phyloP scores from a whole-genome alignment of 1,140 invertebrate species.

The Penaeus indicus region DNA sequence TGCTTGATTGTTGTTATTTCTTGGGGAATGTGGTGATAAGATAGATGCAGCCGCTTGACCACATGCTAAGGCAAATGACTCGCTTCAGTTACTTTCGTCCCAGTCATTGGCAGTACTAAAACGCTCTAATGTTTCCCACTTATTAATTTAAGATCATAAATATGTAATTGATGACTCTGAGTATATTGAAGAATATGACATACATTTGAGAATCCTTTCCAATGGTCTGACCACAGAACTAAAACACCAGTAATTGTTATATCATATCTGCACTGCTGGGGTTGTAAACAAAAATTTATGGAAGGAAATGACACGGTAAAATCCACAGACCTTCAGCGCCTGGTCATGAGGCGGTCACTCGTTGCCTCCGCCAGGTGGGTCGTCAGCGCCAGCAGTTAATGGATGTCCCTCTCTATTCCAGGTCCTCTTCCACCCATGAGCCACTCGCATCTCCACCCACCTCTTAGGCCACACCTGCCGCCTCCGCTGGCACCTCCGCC shows the following conservation, averaged over 20 bases:
- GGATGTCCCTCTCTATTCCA: not conserved
- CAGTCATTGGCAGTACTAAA: too few species aligned
- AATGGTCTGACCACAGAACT: not conserved
- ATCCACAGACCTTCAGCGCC: not conserved
- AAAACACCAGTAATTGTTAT: not conserved
- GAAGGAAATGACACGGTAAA: slow-evolving; percentile 18
- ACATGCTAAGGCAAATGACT: too few species aligned
- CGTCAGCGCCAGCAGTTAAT: not conserved
- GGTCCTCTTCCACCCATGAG: slow-evolving; percentile 65
- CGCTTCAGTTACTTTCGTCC: too few species aligned
- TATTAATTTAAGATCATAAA: too few species aligned
- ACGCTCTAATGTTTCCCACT: too few species aligned
- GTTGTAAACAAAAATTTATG: slow-evolving; percentile 18
- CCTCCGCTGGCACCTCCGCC: slow-evolving; percentile 70
- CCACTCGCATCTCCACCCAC: slow-evolving; percentile 71
- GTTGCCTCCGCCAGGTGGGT: slow-evolving; percentile 5
- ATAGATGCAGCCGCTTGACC: too few species aligned
- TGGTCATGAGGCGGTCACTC: not conserved
- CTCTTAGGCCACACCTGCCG: slow-evolving; percentile 71
- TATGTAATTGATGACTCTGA: too few species aligned
- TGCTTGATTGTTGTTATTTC: too few species aligned
- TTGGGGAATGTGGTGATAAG: too few species aligned
- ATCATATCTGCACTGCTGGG: not conserved
- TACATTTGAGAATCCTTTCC: not conserved
- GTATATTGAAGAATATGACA: not conserved